Evolutionary conservation across 1,140 invertebrate genomes (phyloP).

Genomic region (Drosophila nigromelanica): DNA sequence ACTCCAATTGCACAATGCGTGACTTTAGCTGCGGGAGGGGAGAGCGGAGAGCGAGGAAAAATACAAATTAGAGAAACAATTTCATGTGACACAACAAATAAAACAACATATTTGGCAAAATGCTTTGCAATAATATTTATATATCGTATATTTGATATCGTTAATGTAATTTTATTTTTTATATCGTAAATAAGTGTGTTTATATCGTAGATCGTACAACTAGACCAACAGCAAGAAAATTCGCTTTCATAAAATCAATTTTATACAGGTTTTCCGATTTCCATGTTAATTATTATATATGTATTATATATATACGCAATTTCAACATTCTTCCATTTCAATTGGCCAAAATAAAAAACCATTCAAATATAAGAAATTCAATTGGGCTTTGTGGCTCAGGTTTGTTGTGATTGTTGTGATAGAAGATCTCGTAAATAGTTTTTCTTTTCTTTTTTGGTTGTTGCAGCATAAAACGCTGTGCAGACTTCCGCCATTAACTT

Average conservation of each 20-base stretch:
- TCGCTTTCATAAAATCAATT: constrained; percentile 77
- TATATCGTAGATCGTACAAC: constrained; percentile 73
- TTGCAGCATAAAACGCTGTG: constrained; percentile 78
- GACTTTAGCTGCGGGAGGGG: constrained; percentile 61
- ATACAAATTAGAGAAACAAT: constrained; percentile 43
- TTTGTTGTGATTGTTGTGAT: constrained; percentile 42
- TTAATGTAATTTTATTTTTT: constrained; percentile 34
- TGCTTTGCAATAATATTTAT: constrained; percentile 66
- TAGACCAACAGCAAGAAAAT: constrained; percentile 83
- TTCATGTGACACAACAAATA: constrained; percentile 46
- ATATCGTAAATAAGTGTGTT: constrained; percentile 54
- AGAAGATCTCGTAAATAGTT: constrained; percentile 65
- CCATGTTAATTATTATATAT: constrained; percentile 42
- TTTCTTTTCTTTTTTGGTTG: constrained; percentile 48
- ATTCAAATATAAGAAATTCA: constrained; percentile 37
- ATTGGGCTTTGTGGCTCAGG: constrained; percentile 50
- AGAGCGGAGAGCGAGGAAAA: constrained; percentile 16
- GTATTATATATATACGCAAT: constrained; percentile 9
- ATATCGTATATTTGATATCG: constrained; percentile 58
- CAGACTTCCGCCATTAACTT: constrained; percentile 64
- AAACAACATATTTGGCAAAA: constrained; percentile 57
- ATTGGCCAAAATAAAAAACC: constrained; percentile 24
- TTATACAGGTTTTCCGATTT: constrained; percentile 67
- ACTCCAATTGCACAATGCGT: constrained; percentile 84
- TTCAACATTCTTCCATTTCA: constrained; percentile 14